These are phyloP conservation scores for Thymallus thymallus DNA, from an alignment of 2,113 vertebrate genomes.

Conservation along the genomic window DNA sequence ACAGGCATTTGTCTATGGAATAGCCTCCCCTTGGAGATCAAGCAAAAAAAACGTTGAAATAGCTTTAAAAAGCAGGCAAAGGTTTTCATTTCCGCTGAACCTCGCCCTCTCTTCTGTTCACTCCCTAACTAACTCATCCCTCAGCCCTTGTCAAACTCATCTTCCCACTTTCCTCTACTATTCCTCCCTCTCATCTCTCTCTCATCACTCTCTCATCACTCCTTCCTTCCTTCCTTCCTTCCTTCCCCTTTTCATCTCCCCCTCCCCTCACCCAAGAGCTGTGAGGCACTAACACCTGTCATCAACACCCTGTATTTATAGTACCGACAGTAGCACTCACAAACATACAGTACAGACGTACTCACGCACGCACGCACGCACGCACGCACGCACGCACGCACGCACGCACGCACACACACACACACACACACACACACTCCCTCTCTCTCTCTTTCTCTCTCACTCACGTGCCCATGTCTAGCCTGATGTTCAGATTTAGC, in stretches of 20 bases:
- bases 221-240: background rate
- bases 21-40: too few relatives aligned
- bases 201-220: background rate
- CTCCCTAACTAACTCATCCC: too few relatives aligned
- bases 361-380: slow-evolving; percentile 38
- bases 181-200: slow-evolving; percentile 14
- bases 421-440: background rate
- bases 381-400: slow-evolving; percentile 1
- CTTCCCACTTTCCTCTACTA: slow-evolving; percentile 1
- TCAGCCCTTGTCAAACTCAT: background rate
- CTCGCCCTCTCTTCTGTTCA: background rate
- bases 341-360: slow-evolving; percentile 1
- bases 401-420: slow-evolving; percentile 20
- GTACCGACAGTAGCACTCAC: slow-evolving; percentile 8
- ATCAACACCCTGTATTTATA: slow-evolving; percentile 72
- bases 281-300: slow-evolving; percentile 27
- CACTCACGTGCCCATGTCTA: background rate
- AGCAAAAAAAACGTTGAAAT: too few relatives aligned
- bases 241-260: background rate
- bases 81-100: too few relatives aligned
- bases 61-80: too few relatives aligned
- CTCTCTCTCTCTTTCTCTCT: background rate
- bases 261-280: background rate
- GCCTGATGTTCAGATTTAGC: background rate
- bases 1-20: too few relatives aligned